These are phyloP conservation scores for Drosophila melanica DNA, from an alignment of 1,140 invertebrate genomes.

Conservation along the genomic window DNA sequence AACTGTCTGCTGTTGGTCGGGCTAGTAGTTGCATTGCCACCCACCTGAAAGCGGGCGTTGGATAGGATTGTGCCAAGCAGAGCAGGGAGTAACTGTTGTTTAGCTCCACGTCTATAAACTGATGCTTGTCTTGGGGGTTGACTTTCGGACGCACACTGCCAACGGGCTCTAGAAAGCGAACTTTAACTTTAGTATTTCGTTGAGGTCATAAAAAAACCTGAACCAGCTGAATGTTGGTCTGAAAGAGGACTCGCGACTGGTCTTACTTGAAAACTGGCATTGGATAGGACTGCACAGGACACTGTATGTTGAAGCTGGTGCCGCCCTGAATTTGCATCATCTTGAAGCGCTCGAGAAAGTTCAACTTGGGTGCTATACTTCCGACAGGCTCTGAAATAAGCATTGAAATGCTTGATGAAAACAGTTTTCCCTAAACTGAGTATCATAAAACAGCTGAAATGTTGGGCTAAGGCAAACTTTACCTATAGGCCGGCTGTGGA, in stretches of 20 bases:
- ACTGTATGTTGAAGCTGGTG: slow-evolving; percentile 85
- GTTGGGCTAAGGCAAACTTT: slow-evolving; percentile 39
- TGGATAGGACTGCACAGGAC: slow-evolving; percentile 90
- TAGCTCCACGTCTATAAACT: slow-evolving; percentile 86
- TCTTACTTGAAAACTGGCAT: slow-evolving; percentile 86
- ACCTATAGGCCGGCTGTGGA: slow-evolving; percentile 88
- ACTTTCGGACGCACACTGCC: slow-evolving; percentile 91
- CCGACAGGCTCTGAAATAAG: slow-evolving; percentile 82
- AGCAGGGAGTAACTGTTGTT: slow-evolving; percentile 86
- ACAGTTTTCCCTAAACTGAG: neutral
- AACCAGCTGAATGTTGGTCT: slow-evolving; percentile 45
- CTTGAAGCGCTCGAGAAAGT: slow-evolving; percentile 84
- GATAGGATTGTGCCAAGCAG: slow-evolving; percentile 88
- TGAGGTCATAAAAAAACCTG: no score
- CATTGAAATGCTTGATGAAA: neutral
- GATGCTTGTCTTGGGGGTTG: slow-evolving; percentile 85
- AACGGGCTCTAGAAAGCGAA: slow-evolving; percentile 88
- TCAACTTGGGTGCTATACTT: slow-evolving; percentile 85
- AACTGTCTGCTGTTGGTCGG: slow-evolving; percentile 45
- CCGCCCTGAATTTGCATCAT: slow-evolving; percentile 72
- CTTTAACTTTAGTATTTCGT: neutral
- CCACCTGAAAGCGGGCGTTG: slow-evolving; percentile 89
- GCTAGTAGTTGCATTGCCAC: slow-evolving; percentile 37
- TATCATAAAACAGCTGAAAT: slow-evolving; percentile 4
- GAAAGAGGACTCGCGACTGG: no score